Percentiles rank a stretch among this genome's conserved stretches.
These are phyloP conservation scores for Psilopogon haemacephalus DNA, from an alignment of 2,113 vertebrate species.

Conservation along the genomic window DNA sequence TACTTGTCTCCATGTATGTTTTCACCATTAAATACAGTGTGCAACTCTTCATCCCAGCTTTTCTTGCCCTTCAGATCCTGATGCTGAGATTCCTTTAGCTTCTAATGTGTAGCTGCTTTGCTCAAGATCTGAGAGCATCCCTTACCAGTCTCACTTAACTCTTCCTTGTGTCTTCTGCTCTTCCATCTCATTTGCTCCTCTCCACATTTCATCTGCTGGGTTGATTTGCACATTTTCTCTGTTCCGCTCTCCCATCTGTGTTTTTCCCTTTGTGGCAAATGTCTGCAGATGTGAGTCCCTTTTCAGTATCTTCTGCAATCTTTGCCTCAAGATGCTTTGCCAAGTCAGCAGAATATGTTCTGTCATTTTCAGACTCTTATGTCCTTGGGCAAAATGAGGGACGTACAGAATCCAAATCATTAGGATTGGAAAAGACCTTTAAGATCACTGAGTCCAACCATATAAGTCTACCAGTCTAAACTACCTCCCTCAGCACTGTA, in stretches of 20 bases:
- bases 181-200: background rate
- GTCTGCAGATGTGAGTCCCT: background rate
- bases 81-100: background rate
- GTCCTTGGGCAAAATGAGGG: background rate
- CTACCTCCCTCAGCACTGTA: no score
- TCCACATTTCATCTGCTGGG: background rate
- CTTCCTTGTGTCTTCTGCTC: background rate
- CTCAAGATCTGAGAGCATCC: background rate
- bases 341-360: background rate
- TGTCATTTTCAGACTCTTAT: background rate
- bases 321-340: background rate
- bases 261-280: background rate
- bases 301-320: background rate
- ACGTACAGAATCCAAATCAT: background rate
- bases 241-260: slow-evolving; percentile 18
- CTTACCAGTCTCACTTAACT: background rate
- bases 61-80: background rate
- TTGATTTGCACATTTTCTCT: background rate
- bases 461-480: no score
- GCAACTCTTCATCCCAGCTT: background rate
- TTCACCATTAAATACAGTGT: background rate
- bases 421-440: no score
- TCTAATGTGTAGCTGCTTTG: background rate
- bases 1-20: background rate
- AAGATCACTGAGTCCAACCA: no score